phyloP scores from a whole-genome alignment of 1,140 invertebrate species.

The Zophobas atratus region DNA sequence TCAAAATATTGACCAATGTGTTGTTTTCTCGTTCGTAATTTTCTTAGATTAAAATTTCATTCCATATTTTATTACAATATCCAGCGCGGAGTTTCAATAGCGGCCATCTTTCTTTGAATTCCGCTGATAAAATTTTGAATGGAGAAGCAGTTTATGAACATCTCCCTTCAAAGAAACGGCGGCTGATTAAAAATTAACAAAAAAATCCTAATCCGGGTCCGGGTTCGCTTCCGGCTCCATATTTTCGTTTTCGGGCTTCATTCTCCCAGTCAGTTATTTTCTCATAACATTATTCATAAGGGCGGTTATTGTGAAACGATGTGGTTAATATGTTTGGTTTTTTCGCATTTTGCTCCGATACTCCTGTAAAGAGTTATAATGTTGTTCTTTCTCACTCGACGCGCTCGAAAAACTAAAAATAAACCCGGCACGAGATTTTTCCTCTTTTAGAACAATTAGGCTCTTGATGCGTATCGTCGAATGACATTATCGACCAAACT shows the following conservation, averaged over 20 bases:
- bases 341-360: background rate
- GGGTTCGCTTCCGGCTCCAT: background rate
- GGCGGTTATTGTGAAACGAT: conserved; percentile 7
- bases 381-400: background rate
- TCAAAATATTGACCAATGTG: too few species aligned
- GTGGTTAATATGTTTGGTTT: conserved; percentile 12
- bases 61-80: too few species aligned
- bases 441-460: background rate
- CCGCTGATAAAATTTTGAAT: background rate
- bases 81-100: too few species aligned
- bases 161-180: background rate
- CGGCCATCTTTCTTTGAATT: too few species aligned
- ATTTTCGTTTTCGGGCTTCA: conserved; percentile 4
- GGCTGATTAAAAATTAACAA: conserved; percentile 1
- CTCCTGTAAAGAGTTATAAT: conserved; percentile 6
- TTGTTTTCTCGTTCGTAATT: too few species aligned
- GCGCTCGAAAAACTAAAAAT: background rate
- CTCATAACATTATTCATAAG: conserved; percentile 3
- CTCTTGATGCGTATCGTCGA: background rate
- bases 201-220: background rate
- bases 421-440: background rate
- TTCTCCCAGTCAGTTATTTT: background rate
- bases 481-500: conserved; percentile 29
- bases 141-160: background rate
- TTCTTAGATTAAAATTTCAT: too few species aligned